phyloP scores from a whole-genome alignment of 2,113 vertebrate genomes.

The Anas platyrhynchos region DNA sequence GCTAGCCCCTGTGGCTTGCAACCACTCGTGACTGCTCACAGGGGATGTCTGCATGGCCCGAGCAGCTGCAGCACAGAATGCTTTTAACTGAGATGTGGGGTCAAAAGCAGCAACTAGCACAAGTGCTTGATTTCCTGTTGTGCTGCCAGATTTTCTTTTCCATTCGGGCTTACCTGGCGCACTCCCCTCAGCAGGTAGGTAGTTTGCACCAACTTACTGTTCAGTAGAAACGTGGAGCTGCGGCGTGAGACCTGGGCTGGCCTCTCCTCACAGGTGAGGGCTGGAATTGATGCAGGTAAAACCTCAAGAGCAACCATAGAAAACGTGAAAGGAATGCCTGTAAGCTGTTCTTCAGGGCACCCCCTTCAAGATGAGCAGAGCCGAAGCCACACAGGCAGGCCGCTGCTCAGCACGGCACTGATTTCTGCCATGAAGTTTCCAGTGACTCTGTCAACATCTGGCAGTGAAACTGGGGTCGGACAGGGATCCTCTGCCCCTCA shows the following conservation, averaged over 20 bases:
- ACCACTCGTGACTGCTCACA: too few species aligned
- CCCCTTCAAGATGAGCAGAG: not conserved
- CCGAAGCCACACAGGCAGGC: not conserved
- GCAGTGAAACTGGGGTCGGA: not conserved
- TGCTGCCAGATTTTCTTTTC: not conserved
- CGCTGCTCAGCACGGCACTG: rapidly evolving
- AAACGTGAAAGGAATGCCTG: not conserved
- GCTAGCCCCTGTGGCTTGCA: not conserved
- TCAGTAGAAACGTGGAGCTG: not conserved
- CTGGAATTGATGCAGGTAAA: not conserved
- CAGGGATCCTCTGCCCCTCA: rapidly evolving
- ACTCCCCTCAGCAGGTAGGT: not conserved
- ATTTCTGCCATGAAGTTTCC: not conserved
- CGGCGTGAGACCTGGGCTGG: not conserved
- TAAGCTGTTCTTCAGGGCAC: not conserved
- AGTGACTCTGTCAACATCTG: not conserved
- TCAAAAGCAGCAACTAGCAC: not conserved
- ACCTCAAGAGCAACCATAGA: rapidly evolving
- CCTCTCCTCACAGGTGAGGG: not conserved
- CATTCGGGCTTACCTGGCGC: not conserved
- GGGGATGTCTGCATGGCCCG: too few species aligned
- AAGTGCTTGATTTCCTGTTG: not conserved
- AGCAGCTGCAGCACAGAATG: not conserved
- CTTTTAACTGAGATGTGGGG: not conserved
- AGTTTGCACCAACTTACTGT: not conserved